Percentiles rank a stretch among this genome's conserved stretches.
phyloP scores from a whole-genome alignment of 2,113 vertebrate species.

The Nothobranchius kuhntae region DNA sequence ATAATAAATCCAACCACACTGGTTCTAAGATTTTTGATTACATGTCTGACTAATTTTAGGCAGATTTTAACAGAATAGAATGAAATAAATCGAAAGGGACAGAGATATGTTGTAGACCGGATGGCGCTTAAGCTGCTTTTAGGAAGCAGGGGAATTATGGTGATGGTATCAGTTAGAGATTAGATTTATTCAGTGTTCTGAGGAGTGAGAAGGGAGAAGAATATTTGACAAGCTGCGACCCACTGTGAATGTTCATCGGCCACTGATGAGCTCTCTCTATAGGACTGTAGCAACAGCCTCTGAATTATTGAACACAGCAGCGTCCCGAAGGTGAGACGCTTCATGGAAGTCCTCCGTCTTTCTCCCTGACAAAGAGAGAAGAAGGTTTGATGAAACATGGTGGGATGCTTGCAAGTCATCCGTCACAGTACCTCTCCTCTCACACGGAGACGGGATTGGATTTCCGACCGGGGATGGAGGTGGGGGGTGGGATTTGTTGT shows the following conservation, averaged over 20 bases:
- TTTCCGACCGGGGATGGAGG: conserved; percentile 33
- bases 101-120: neutral
- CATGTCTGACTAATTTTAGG: neutral
- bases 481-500: conserved; percentile 45
- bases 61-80: too few species aligned
- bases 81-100: neutral
- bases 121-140: neutral
- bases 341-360: conserved; percentile 69
- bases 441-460: conserved; percentile 59
- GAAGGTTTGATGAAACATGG: conserved; percentile 66
- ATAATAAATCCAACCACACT: neutral
- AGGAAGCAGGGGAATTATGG: too few species aligned
- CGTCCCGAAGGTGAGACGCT: conserved; percentile 57
- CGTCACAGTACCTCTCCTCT: conserved; percentile 53
- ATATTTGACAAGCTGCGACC: conserved; percentile 15
- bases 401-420: conserved; percentile 67
- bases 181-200: conserved; percentile 22
- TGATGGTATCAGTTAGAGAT: conserved; percentile 24
- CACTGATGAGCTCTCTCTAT: conserved; percentile 66
- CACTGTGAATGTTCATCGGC: conserved; percentile 58
- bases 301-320: conserved; percentile 71
- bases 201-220: neutral
- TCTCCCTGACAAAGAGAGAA: conserved; percentile 55
- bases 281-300: conserved; percentile 65
- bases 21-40: neutral